Evolutionary conservation across 2,888 invertebrate genomes (phyloP).

Genomic region (Macaria notata): DNA sequence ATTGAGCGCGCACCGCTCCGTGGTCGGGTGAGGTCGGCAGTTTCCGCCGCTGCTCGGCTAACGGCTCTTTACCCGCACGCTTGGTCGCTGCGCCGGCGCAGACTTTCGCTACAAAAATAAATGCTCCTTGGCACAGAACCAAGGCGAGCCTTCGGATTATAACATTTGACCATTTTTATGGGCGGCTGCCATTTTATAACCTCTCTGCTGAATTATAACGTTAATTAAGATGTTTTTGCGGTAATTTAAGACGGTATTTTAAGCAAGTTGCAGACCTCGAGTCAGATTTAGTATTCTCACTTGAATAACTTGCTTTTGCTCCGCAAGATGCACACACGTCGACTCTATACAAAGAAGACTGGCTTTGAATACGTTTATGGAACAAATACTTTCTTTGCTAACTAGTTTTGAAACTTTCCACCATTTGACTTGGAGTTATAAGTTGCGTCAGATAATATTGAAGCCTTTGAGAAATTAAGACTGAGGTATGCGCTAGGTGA

Average conservation of each 20-base stretch:
- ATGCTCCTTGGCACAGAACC: slow-evolving; percentile 78
- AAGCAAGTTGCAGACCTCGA: not conserved
- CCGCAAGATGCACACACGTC: too few relatives aligned
- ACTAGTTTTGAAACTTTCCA: too few relatives aligned
- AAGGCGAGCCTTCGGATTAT: slow-evolving; percentile 75
- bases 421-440: too few relatives aligned
- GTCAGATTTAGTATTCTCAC: too few relatives aligned
- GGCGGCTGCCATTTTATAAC: slow-evolving; percentile 48
- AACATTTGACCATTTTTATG: slow-evolving; percentile 65
- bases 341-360: too few relatives aligned
- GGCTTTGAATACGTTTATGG: too few relatives aligned
- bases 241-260: slow-evolving; percentile 2
- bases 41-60: slow-evolving; percentile 67
- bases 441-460: too few relatives aligned
- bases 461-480: too few relatives aligned
- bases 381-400: too few relatives aligned
- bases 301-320: too few relatives aligned
- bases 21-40: slow-evolving; percentile 61
- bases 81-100: slow-evolving; percentile 41
- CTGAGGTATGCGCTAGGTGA: too few relatives aligned
- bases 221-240: slow-evolving; percentile 18
- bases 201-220: slow-evolving; percentile 22
- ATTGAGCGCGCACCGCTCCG: slow-evolving; percentile 47
- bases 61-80: slow-evolving; percentile 68
- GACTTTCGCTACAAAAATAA: slow-evolving; percentile 80